Conservation (phyloP, 1,140 invertebrate species). For the Drosophila pseudoobscura region DNA sequence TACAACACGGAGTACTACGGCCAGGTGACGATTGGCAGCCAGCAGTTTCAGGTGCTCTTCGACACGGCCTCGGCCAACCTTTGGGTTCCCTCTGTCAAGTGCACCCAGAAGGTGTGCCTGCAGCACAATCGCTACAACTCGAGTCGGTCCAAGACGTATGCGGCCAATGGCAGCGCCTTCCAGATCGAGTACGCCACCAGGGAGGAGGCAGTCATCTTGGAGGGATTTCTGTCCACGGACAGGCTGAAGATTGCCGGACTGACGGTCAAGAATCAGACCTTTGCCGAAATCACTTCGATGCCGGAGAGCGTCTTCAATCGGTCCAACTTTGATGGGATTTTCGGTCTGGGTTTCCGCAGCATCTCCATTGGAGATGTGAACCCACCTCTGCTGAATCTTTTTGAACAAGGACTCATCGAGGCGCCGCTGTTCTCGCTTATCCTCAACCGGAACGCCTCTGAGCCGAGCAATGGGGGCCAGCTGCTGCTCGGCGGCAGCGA, state of each 20-base stretch:
- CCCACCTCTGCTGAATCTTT: constrained; percentile 98
- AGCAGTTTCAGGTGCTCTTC: constrained; percentile 97
- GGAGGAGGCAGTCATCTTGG: constrained; percentile 86
- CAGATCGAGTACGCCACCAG: constrained; percentile 97
- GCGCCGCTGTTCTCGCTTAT: constrained; percentile 97
- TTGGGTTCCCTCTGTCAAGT: constrained; percentile 98
- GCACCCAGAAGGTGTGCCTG: constrained; percentile 89
- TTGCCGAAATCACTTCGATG: constrained; percentile 96
- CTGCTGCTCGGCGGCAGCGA: constrained; percentile 96
- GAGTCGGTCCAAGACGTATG: constrained; percentile 91
- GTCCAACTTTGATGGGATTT: constrained; percentile 98
- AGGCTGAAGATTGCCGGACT: constrained; percentile 88
- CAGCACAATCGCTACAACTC: constrained; percentile 96
- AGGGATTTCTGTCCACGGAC: constrained; percentile 95
- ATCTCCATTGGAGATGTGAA: constrained; percentile 94
- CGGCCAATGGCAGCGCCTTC: constrained; percentile 94
- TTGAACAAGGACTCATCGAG: constrained; percentile 91
- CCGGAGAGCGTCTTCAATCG: constrained; percentile 95
- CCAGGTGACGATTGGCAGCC: constrained; percentile 94
- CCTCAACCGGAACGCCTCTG: constrained; percentile 87
- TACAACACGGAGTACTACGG: constrained; percentile 98
- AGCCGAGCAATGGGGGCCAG: constrained; percentile 90
- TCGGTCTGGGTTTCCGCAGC: constrained; percentile 93
- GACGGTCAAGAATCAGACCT: constrained; percentile 91
- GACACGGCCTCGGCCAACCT: constrained; percentile 99